Base-by-base conservation (phyloP, 2,888 invertebrate species). In the Synanthedon andrenaeformis region DNA sequence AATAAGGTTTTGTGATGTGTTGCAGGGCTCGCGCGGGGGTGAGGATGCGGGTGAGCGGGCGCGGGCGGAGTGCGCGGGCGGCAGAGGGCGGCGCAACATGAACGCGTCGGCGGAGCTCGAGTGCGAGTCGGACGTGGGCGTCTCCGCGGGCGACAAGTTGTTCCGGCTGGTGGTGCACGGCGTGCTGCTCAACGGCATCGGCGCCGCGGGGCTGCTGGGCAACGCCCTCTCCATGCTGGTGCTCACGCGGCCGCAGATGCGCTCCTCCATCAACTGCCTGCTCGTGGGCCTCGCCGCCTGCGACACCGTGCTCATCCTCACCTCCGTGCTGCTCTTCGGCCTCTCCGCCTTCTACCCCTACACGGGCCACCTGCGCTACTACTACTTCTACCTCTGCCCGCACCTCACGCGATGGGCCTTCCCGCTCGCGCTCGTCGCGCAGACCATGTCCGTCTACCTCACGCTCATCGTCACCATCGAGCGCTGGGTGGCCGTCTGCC, bases 371-470 rank as follows among this genome's bases (percentile, higher is more conserved):
- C 83, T 96, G 65, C 93, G 92, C 77, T 89, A 91, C 69, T 95
- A 95, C 82, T 93, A 92, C 76, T 94, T 92, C 84, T 89, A 91
- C 67, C 90, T 94, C 52, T 94, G 93, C 70, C 95, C 96, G 49
- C 93, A 92, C 69, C 90, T 96, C 63, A 93, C 95, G 56, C 92
- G 93, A 12, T 90, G 91, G 62, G 90, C 94, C 35, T 96, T 92
- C 76, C 97, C 97, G 14, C 76, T 97, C 48, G 96, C 95, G 6
- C 91, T 94, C 76, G 93, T 93, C 19, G 94, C 95, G 54, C 97
- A 98, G 84, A 97, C 97, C 59, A 95, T 96, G 57, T 96, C 97
- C 53, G 96, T 97, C 54, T 98, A 98, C 88, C 90, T 98, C 70
- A 94, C 94, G 51, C 89, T 94, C 57, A 96, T 96, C 59, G 96